phyloP scores from a whole-genome alignment of 2,113 vertebrate species.

The Aramus guarauna region DNA sequence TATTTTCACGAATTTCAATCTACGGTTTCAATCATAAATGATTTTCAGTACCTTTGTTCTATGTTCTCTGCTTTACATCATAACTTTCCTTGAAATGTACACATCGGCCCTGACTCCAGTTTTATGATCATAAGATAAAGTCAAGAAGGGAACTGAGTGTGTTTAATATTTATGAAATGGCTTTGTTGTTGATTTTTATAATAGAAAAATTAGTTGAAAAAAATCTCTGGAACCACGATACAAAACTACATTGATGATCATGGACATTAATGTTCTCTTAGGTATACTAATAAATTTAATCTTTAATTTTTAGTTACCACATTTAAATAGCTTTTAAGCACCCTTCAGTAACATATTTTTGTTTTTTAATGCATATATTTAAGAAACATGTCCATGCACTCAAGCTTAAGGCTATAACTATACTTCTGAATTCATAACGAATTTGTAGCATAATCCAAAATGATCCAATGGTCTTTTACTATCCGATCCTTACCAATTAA shows the following conservation, averaged over 20 bases:
- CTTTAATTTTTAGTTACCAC: conserved; percentile 14
- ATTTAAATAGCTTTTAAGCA: conserved; percentile 12
- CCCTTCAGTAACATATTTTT: not conserved
- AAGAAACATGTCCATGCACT: not conserved
- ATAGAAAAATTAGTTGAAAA: conserved; percentile 12
- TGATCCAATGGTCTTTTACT: not conserved
- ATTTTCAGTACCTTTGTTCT: conserved; percentile 26
- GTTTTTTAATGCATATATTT: not conserved
- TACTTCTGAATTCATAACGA: not conserved
- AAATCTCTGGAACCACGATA: conserved; percentile 5
- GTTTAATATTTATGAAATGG: conserved; percentile 68
- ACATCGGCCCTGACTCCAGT: not conserved
- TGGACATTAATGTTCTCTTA: conserved; percentile 32
- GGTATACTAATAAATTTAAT: conserved; percentile 10
- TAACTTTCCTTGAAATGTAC: not conserved
- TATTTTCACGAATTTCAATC: conserved; percentile 1
- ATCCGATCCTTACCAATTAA: not conserved
- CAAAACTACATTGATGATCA: conserved; percentile 27
- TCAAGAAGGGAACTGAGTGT: conserved; percentile 43
- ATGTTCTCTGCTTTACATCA: not conserved
- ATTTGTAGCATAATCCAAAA: not conserved
- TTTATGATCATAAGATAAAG: conserved; percentile 54
- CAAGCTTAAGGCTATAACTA: not conserved
- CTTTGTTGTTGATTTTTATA: conserved; percentile 30
- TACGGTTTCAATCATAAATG: conserved; percentile 24